phyloP scores from a whole-genome alignment of 1,140 invertebrate genomes.

The Drosophila nikananu region DNA sequence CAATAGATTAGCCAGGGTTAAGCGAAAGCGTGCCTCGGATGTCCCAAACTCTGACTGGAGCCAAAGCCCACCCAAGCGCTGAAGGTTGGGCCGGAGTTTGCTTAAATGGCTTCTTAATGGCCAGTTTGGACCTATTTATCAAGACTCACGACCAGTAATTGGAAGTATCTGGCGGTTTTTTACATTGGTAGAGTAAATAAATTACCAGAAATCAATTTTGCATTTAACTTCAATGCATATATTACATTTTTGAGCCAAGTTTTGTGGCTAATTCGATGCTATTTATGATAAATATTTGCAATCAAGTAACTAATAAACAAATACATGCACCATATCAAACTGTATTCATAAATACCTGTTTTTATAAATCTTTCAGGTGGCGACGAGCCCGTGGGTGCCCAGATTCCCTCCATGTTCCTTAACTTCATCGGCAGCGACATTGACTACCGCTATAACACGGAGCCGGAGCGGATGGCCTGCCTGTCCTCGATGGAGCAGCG shows the following conservation, averaged over 20 bases:
- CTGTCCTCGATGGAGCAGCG: slow-evolving; percentile 90
- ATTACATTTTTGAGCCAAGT: too few species aligned
- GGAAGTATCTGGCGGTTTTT: neutral
- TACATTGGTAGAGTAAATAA: neutral
- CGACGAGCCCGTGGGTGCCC: slow-evolving; percentile 93
- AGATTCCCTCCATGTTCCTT: slow-evolving; percentile 94
- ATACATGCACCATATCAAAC: too few species aligned
- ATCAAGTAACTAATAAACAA: too few species aligned
- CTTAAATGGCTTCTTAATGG: slow-evolving; percentile 29
- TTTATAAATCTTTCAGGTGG: slow-evolving; percentile 85
- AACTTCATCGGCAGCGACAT: slow-evolving; percentile 93
- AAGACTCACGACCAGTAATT: slow-evolving; percentile 40
- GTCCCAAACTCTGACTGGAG: slow-evolving; percentile 33
- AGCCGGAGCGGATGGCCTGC: slow-evolving; percentile 94
- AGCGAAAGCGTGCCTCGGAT: slow-evolving; percentile 49
- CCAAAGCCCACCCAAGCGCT: slow-evolving; percentile 33
- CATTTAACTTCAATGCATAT: neutral
- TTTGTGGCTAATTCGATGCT: neutral
- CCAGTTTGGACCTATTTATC: slow-evolving; percentile 24
- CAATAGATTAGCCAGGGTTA: slow-evolving; percentile 38
- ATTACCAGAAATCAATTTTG: slow-evolving; percentile 12
- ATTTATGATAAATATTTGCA: neutral
- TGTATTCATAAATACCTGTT: neutral
- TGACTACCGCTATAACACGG: slow-evolving; percentile 95
- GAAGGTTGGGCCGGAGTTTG: slow-evolving; percentile 28